These are phyloP conservation scores for Heliconius charithonia DNA, from an alignment of 2,888 invertebrate genomes.

Conservation along the genomic window DNA sequence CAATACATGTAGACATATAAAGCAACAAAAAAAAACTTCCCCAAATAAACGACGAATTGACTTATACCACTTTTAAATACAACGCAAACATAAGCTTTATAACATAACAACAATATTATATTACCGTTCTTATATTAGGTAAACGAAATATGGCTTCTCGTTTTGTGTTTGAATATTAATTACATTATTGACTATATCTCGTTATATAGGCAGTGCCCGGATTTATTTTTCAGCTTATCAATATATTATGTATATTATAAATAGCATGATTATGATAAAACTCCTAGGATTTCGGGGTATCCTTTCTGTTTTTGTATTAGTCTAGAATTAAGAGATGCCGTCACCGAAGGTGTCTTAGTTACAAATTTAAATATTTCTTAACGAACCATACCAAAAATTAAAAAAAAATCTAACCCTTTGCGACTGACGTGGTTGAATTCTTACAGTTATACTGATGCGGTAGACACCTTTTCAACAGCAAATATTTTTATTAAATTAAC, in stretches of 20 bases:
- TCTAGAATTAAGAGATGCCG: too few species aligned
- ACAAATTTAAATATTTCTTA: too few species aligned
- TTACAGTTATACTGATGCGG: too few species aligned
- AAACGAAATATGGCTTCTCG: neutral
- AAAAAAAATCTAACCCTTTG: too few species aligned
- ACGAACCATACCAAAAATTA: too few species aligned
- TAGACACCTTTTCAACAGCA: too few species aligned
- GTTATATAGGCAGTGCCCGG: neutral
- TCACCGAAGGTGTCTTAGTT: too few species aligned
- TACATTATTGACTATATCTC: neutral
- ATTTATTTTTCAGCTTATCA: neutral
- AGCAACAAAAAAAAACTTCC: neutral
- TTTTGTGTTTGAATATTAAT: neutral
- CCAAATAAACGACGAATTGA: neutral
- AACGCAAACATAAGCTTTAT: neutral
- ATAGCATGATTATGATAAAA: neutral
- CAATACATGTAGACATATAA: too few species aligned
- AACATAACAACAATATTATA: constrained; percentile 6
- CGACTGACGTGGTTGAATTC: too few species aligned
- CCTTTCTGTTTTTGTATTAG: too few species aligned
- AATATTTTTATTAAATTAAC: too few species aligned
- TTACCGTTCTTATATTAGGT: constrained; percentile 8
- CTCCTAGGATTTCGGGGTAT: neutral
- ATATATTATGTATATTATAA: neutral
- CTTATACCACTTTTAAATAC: constrained; percentile 4